phyloP scores from a whole-genome alignment of 2,113 vertebrate genomes.

The Istiophorus platypterus region DNA sequence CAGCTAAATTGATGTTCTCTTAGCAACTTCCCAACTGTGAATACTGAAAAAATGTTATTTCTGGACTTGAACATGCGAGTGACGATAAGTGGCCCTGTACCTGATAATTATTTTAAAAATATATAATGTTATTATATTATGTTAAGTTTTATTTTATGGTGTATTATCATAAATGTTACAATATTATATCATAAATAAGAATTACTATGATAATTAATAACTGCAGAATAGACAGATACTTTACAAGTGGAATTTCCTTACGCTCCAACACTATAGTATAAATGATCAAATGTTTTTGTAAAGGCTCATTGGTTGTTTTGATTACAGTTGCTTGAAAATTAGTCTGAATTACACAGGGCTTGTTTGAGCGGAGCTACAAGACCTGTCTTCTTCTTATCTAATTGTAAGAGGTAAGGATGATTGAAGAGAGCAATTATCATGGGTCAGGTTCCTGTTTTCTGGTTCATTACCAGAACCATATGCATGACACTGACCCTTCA shows the following conservation, averaged over 20 bases:
- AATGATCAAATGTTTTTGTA: not conserved
- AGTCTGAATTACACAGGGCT: not conserved
- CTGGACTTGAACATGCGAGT: not conserved
- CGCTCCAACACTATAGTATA: not conserved
- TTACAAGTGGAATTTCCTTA: not conserved
- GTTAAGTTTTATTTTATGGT: too few species aligned
- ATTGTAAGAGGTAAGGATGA: constrained; percentile 44
- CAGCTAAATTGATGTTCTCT: not conserved
- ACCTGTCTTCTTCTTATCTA: constrained; percentile 14
- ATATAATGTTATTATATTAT: too few species aligned
- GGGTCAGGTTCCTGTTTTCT: constrained; percentile 35
- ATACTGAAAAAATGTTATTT: not conserved
- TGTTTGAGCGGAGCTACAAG: not conserved
- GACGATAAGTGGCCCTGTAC: not conserved
- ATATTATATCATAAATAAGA: not conserved
- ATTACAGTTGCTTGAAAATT: not conserved
- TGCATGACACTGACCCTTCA: constrained; percentile 31
- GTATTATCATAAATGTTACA: not conserved
- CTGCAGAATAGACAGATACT: not conserved
- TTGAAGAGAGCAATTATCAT: constrained; percentile 57
- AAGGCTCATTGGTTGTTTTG: constrained; percentile 1
- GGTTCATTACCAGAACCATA: constrained; percentile 40
- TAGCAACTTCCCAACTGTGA: not conserved
- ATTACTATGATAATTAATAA: not conserved
- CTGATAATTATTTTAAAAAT: too few species aligned